Evolutionary conservation across 2,797 vertebrate species (phyloP), one percentile per base, ranked within the genome.

Genomic region (Thunnus albacares): DNA sequence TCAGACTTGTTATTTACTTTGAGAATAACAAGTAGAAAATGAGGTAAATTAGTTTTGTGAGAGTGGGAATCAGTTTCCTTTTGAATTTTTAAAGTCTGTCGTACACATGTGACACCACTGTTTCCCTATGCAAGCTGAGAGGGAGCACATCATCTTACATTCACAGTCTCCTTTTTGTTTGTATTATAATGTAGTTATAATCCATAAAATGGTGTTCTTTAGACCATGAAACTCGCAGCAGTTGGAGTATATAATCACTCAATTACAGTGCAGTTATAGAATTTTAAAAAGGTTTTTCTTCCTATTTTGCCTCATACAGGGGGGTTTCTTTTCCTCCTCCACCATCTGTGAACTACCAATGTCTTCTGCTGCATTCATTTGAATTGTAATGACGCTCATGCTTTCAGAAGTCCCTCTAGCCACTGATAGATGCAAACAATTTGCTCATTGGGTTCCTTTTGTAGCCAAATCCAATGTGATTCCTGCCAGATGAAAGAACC

Each of bases 361-460:
- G 74, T 68, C 63, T 76, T 57, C 45, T 78, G 60, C 81, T 49
- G 82, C 57, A 74, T 82, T 77, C 61, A 77, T 87, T 65, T 77
- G 56, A 84, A 79, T 75, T 67, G 30, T 62, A 74, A 80, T 73
- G 82, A 89, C 75, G 71, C 9, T 65, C 45, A n/a, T 57, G 76
- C 70, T 67, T 78, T 73, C 74, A 69, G 38, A 63, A 67, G 59
- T 76, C 51, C 53, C 68, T 41, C 45, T 3, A 69, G 67, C 77
- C 43, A 22, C 47, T 57, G 64, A 79, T 41, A 45, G 59, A 65
- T 85, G 69, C 79, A 77, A 82, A 84, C 63, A 81, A 62, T 79
- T 67, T 65, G 70, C 75, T 77, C 35, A 47, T 63, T 78, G 77
- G 24, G 71, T 66, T 83, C 58, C 12, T 80, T 83, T 79, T 76